Evolutionary conservation across 2,797 vertebrate genomes (phyloP).

Genomic region (Thamnophis elegans): DNA sequence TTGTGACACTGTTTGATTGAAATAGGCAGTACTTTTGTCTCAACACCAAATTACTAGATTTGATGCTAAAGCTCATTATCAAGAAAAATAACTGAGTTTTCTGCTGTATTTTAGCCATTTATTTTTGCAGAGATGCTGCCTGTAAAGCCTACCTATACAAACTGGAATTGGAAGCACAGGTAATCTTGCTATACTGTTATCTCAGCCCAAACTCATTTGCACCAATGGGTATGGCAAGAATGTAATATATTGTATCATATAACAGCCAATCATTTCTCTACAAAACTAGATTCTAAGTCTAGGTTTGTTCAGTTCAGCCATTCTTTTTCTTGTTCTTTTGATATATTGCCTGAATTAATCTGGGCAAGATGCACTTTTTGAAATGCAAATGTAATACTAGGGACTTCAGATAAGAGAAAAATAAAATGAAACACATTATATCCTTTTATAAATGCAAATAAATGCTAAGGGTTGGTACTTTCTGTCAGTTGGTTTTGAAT

Average conservation of each 20-base stretch:
- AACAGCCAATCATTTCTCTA: background rate
- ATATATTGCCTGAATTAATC: background rate
- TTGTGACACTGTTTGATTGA: background rate
- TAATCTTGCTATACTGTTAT: background rate
- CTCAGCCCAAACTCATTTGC: background rate
- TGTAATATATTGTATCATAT: background rate
- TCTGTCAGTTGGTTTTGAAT: background rate
- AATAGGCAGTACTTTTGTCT: background rate
- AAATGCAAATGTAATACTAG: constrained; percentile 15
- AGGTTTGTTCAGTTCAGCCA: background rate
- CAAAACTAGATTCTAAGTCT: constrained; percentile 3
- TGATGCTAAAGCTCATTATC: background rate
- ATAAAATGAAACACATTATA: background rate
- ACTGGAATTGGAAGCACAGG: background rate
- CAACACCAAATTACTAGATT: background rate
- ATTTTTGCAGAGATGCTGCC: background rate
- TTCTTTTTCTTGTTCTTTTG: background rate
- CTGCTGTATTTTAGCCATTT: background rate
- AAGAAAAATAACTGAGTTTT: background rate
- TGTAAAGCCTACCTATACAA: background rate
- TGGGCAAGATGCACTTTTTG: background rate
- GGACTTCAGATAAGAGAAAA: constrained; percentile 2
- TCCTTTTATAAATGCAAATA: background rate
- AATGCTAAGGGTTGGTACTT: background rate
- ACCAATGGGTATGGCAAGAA: background rate